phyloP scores from a whole-genome alignment of 2,797 vertebrate species.

The Paedocypris micromegethes region DNA sequence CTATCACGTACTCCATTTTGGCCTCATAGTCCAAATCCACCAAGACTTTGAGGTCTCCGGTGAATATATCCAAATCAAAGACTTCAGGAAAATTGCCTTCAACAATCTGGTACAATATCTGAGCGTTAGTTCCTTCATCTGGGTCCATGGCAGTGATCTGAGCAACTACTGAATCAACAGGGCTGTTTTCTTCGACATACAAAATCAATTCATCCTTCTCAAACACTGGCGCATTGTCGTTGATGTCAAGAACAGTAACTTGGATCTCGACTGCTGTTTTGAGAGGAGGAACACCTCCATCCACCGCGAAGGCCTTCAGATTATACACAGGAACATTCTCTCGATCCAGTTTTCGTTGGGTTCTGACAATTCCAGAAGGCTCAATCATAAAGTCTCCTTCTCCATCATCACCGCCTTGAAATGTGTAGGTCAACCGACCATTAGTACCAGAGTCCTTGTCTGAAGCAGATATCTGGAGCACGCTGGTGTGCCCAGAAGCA shows the following conservation, averaged over 20 bases:
- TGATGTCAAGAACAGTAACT: conserved; percentile 86
- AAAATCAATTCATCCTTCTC: conserved; percentile 88
- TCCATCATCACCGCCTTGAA: conserved; percentile 88
- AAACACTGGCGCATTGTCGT: conserved; percentile 94
- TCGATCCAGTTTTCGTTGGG: conserved; percentile 83
- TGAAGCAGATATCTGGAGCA: conserved; percentile 89
- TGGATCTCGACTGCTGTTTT: conserved; percentile 83
- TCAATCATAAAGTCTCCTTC: conserved; percentile 93
- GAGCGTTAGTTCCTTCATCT: conserved; percentile 90
- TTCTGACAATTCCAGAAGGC: conserved; percentile 88
- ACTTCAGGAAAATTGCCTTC: conserved; percentile 93
- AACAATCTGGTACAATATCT: conserved; percentile 98
- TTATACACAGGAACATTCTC: conserved; percentile 89
- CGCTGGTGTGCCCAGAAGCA: conserved; percentile 80
- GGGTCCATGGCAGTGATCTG: conserved; percentile 83
- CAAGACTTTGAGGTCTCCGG: conserved; percentile 85
- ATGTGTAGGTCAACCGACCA: conserved; percentile 85
- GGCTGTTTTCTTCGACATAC: conserved; percentile 87
- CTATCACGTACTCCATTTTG: conserved; percentile 85
- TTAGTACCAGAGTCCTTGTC: conserved; percentile 88
- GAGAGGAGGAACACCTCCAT: conserved; percentile 79
- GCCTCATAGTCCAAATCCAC: conserved; percentile 91
- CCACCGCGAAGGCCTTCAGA: conserved; percentile 84
- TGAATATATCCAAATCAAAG: conserved; percentile 91
- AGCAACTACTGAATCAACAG: conserved; percentile 87